Percentiles rank a stretch among this genome's conserved stretches.
phyloP scores from a whole-genome alignment of 2,888 invertebrate genomes.

The Nephrotoma guestfalica region DNA sequence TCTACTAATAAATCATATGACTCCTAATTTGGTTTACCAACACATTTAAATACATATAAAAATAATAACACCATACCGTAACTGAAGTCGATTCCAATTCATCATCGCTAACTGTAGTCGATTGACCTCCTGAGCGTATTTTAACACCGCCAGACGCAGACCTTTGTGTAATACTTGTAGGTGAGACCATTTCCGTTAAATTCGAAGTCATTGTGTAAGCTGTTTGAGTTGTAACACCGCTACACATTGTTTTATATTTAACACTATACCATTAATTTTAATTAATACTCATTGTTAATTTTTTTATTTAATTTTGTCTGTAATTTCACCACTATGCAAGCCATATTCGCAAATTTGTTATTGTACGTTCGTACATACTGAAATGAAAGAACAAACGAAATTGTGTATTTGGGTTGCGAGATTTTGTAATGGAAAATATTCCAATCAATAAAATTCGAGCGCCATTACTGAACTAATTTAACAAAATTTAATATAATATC shows the following conservation, averaged over 20 bases:
- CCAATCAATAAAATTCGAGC: background rate
- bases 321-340: background rate
- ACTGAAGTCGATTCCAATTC: conserved; percentile 40
- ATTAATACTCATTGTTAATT: background rate
- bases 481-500: background rate
- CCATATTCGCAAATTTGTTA: background rate
- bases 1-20: background rate
- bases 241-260: background rate
- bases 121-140: conserved; percentile 27
- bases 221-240: background rate
- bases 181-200: conserved; percentile 1
- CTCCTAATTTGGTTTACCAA: conserved; percentile 7
- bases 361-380: background rate
- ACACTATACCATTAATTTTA: background rate
- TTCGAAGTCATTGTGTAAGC: background rate
- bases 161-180: conserved; percentile 9
- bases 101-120: conserved; percentile 29
- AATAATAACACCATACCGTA: conserved; percentile 17
- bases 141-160: conserved; percentile 12
- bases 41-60: background rate
- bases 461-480: background rate
- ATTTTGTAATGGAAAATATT: background rate
- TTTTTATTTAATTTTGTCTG: background rate
- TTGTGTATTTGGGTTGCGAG: background rate
- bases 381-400: background rate